Base-by-base conservation (phyloP, 2,888 invertebrate species). In the Prosopocoilus inquinatus region DNA sequence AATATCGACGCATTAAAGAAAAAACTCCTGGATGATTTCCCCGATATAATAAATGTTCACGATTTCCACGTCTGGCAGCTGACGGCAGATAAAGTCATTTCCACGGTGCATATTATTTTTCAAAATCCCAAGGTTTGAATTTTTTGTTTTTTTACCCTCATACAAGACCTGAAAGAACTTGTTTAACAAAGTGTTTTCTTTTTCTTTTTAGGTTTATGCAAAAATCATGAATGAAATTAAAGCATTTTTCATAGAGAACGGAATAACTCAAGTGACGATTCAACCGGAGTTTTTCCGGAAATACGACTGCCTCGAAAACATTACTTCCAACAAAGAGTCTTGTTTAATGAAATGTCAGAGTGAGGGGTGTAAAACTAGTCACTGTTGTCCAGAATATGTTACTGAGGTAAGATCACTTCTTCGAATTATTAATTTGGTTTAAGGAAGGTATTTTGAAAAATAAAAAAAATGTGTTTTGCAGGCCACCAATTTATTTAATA, bases 21-120 rank as follows among this genome's bases (percentile, higher is more conserved):
- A 34, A 84, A 87, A 60, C 72, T 93, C 38, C 72, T 84, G 0
- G 75, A 79, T 52, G 82, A 84, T 59, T 90, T 90, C 71, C 87
- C 87, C 0, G 85, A 85, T 57, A 86, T 90, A 53, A 78, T 86
- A 0, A 88, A 86, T 68, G 87, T 94, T 13, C 94, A 94, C 70
- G 94, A 94, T 76, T 81, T 94, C 39, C 94, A 94, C 70, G 88
- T 94, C 15, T 94, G 94, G 94, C 90, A 92, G 66, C 78, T 94
- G 58, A 90, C 91, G 3, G 84, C 89, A 0, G 84, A 86, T 65
- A 86, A 88, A 74, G 84, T 90, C 35, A 89, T 94, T 47, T 91
- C 91, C 15, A 94, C 94, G 0, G 90, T 89, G 2, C 94, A 94
- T 70, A 86, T 94, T 7, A 86, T 88, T 64, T 88, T 89, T 68